Base-by-base conservation (phyloP, 1,140 invertebrate genomes). In the Panulirus ornatus region DNA sequence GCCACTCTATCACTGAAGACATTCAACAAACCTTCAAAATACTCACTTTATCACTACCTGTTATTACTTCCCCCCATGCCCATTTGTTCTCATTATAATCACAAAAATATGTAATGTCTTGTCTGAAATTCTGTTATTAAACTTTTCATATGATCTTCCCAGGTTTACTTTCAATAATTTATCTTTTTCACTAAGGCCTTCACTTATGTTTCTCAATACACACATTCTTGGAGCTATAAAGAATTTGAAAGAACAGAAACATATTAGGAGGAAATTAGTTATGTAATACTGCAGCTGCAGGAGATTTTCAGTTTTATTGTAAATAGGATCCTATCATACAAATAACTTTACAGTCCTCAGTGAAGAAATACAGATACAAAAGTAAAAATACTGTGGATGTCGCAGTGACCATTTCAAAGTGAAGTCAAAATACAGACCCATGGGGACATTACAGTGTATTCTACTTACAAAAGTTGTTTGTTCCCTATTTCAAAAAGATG, bases 291-390 rank as follows among this genome's bases (percentile, higher is more conserved):
- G n/a, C 14, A 5, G 16, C 30, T 8, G 16, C 47, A 73, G 66
- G 42, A 70, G 73, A 70, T 88, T 66, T 88, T 70, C 54, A 47
- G 16, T 88, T 86, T 88, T 88, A 88, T 88, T 88, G 85, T 66
- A 88, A 88, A 88, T 44, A 79, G 75, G 75, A 66, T 81, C 38
- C 85, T 88, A 88, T 66, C 81, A 54, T 88, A 88, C 85, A 88
- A 88, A 88, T 88, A 88, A 58, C 54, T 78, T 88, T 81, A 79
- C 85, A 88, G 42, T 84, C 79, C 54, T 63, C 54, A n/a, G 44
- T 88, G 85, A 76, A 85, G 84, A 78, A 78, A n/a, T 76, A 84
- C 83, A 79, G 63, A 81, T 88, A 88, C 85, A 88, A 88, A 88
- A 88, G 85, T 88, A 81, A 88, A 81, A 88, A 88, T 88, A 81